Percentiles rank a stretch among this genome's conserved stretches.
phyloP scores from a whole-genome alignment of 2,113 vertebrate species.

The Tonatia bakeri region DNA sequence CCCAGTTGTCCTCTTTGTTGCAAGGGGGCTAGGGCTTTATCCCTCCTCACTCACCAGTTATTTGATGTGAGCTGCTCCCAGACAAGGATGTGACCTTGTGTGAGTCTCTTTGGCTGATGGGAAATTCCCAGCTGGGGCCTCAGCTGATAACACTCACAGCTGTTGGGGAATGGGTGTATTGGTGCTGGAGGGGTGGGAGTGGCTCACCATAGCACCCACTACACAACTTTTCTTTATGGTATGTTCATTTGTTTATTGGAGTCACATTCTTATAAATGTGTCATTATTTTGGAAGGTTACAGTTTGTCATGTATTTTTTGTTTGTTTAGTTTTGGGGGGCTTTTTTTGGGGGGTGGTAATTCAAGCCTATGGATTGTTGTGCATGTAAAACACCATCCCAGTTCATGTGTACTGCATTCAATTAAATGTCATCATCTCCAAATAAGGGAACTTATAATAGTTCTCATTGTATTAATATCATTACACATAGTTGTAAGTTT shows the following conservation, averaged over 20 bases:
- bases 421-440: neutral
- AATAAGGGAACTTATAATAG: neutral
- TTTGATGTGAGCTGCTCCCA: neutral
- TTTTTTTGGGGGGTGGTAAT: neutral
- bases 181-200: neutral
- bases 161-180: neutral
- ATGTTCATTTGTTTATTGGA: neutral
- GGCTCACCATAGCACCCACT: neutral
- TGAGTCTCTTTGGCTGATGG: neutral
- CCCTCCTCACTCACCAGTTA: neutral
- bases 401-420: neutral
- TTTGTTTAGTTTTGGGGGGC: neutral
- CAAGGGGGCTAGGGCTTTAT: neutral
- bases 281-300: slow-evolving; percentile 1
- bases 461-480: neutral
- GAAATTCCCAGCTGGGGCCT: neutral
- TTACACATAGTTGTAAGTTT: neutral
- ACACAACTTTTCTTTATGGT: neutral
- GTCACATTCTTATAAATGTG: neutral
- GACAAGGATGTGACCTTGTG: neutral
- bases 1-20: neutral
- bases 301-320: neutral
- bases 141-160: neutral
- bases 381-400: neutral
- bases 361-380: neutral